Base-by-base conservation (phyloP, 2,113 vertebrate species). In the Gavia stellata region DNA sequence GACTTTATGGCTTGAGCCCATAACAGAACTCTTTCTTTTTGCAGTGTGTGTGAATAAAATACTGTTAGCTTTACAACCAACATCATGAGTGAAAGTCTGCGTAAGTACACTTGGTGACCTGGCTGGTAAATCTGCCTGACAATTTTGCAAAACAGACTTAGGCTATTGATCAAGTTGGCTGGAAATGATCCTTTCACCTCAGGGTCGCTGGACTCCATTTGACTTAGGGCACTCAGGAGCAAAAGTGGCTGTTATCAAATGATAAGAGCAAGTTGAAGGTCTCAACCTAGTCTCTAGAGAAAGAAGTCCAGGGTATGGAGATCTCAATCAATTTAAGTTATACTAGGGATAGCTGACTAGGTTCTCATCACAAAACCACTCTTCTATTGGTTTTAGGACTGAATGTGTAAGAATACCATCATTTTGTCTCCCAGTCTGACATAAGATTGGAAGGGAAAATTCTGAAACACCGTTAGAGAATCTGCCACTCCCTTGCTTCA, bases 271-370 rank as follows among this genome's bases (percentile, higher is more conserved):
- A 86, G 85, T 26, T 62, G 74, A 92, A 96, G 74, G 90, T 92
- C 90, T 88, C 67, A 96, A 62, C 33, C 42, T 47, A 47, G n/a
- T 78, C 85, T 93, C 63, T 34, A 52, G 63, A 93, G 94, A 82
- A 86, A 33, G 58, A 93, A 93, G 38, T n/a, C n/a, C 58, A 59
- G 55, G 29, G 20, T 88, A 59, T 38, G 33, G 47, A 61, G 24
- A 81, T 90, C 71, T 92, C 90, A 94, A 88, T 92, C 88, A 90
- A 68, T 91, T 94, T 75, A 82, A 92, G 71, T 80, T 96, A 65
- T 72, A 75, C 28, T n/a, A 68, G 34, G 20, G 33, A 53, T 52
- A 49, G 31, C 15, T 72, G 44, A 82, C 44, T 52, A 75, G 40
- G 31, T 72, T 85, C 47, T 63, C 15, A 82, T 85, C 74, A 80